Evolutionary conservation across 2,888 invertebrate genomes (phyloP), one percentile per base, ranked within the genome.

Genomic region (Pardosa pseudoannulata): DNA sequence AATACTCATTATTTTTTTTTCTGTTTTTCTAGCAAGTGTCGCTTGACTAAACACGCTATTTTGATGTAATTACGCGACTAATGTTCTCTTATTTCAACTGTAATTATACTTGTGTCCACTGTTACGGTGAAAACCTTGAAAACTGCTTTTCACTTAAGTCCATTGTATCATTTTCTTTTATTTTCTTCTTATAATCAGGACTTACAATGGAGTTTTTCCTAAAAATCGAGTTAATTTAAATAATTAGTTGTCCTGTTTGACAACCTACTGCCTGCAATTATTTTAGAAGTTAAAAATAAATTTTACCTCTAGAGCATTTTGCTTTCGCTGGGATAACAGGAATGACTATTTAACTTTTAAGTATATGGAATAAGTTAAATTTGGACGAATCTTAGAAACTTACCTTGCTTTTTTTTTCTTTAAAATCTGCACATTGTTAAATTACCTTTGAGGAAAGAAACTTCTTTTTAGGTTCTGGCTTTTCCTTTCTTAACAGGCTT

Each of bases 31-130:
- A 31, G 65, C 74, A 83, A 76, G 76, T 46, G 56, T 72, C 82
- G 82, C 82, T 36, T 83, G 82, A 72, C 76, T 76, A 76, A 83
- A 72, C 82, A 83, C 82, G 70, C 41, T 70, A 50, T 76, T 76
- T 75, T 83, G 71, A 65, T 76, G 76, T 76, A 75, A 71, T 75
- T 76, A 67, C 71, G 36, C 36, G 46, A 71, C 72, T 83, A 76
- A 83, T 83, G 76, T 75, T 83, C 76, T 83, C 64, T 46, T 31
- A 46, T 79, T 32, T 73, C 50, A 11, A 19, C n/a, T 68, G 36
- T 28, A 71, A 76, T 76, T 76, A 76, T 83, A 72, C 19, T 27
- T 50, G 64, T 23, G 56, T 56, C 56, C 67, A 67, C 32, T 67
- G 32, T 70, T 65, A 41, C 41, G 16, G 0, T 29, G 29, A 70